These are phyloP conservation scores for Bombus difficillimus DNA, from an alignment of 1,140 invertebrate genomes.

Conservation along the genomic window DNA sequence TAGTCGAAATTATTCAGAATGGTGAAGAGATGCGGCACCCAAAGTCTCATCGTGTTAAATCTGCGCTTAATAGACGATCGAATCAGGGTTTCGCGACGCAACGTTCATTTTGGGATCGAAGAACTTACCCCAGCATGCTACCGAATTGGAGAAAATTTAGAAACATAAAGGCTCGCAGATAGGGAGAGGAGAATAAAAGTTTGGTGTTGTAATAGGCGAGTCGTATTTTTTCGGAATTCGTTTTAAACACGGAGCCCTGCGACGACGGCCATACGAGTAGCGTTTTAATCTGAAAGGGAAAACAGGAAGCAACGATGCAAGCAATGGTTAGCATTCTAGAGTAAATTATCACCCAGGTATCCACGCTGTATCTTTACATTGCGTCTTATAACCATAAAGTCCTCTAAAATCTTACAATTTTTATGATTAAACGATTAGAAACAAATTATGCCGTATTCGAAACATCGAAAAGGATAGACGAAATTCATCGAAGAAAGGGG, in stretches of 20 bases:
- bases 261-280: conserved; percentile 63
- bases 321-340: conserved; percentile 39
- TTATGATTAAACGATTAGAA: too few species aligned
- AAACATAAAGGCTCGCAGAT: conserved; percentile 68
- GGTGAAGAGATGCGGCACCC: conserved; percentile 81
- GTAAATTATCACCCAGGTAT: conserved; percentile 39
- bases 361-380: too few species aligned
- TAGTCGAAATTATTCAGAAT: conserved; percentile 78
- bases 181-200: conserved; percentile 68
- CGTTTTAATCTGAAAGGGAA: conserved; percentile 71
- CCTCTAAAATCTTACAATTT: too few species aligned
- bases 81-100: too few species aligned
- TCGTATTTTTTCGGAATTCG: conserved; percentile 67
- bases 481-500: too few species aligned
- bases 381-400: too few species aligned
- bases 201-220: conserved; percentile 70
- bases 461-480: too few species aligned
- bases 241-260: conserved; percentile 27
- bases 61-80: conserved; percentile 53
- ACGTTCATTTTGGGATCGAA: neutral
- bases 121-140: conserved; percentile 77
- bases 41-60: conserved; percentile 80
- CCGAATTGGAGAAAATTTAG: conserved; percentile 78
- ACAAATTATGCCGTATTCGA: too few species aligned
- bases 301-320: conserved; percentile 29